Conservation (phyloP, 1,140 invertebrate species). For the Aphis craccivora region DNA sequence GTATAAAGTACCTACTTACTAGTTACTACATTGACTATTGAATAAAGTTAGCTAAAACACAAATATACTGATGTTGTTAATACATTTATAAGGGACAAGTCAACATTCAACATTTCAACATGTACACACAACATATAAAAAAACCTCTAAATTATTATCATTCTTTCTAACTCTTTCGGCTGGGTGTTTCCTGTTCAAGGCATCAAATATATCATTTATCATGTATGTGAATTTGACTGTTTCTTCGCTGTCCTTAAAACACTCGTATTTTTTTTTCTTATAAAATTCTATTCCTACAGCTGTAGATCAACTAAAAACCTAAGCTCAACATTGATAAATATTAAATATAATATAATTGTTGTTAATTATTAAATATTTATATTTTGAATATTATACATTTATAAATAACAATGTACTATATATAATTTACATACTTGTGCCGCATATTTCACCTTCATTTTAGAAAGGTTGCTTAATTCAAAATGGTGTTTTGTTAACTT, state of each 20-base stretch:
- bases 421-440: neutral
- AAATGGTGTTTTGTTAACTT: neutral
- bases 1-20: too few relatives aligned
- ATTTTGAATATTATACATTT: neutral
- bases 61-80: too few relatives aligned
- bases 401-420: neutral
- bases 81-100: too few relatives aligned
- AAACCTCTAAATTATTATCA: neutral
- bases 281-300: constrained; percentile 3
- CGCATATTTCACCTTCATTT: too few relatives aligned
- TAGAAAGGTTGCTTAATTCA: neutral
- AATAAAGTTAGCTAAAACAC: too few relatives aligned
- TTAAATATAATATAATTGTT: neutral
- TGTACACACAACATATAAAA: constrained; percentile 21
- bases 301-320: neutral
- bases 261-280: constrained; percentile 12
- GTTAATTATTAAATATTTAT: too few relatives aligned
- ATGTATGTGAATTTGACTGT: neutral
- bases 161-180: neutral
- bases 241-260: neutral
- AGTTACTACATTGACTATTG: too few relatives aligned
- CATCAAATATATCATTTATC: neutral
- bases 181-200: neutral
- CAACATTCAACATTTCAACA: too few relatives aligned
- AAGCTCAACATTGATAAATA: neutral